phyloP scores from a whole-genome alignment of 2,113 vertebrate species.

The Nannospalax galili region DNA sequence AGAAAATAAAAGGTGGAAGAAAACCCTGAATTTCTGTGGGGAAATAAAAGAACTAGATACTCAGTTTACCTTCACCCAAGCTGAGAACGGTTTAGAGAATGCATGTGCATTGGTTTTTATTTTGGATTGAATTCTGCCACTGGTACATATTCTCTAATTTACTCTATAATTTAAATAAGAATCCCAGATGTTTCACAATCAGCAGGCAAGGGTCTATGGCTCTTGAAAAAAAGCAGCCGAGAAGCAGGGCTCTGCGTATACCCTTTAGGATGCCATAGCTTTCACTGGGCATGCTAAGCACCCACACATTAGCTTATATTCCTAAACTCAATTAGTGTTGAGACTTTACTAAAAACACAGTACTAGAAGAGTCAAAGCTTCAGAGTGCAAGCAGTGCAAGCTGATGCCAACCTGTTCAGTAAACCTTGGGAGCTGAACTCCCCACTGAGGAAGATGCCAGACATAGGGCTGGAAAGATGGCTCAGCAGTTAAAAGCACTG shows the following conservation, averaged over 20 bases:
- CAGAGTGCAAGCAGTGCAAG: not conserved
- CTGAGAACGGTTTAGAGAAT: conserved; percentile 30
- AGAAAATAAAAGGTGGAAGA: not conserved
- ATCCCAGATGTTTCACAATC: conserved; percentile 44
- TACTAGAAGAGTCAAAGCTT: not conserved
- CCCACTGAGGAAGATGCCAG: not conserved
- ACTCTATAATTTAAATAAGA: conserved; percentile 67
- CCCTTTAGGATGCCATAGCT: not conserved
- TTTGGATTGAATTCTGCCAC: conserved; percentile 59
- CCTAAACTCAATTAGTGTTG: not conserved
- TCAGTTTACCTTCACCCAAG: not conserved
- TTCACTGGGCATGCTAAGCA: not conserved
- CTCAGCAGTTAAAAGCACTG: too few relatives aligned
- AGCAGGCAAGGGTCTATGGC: conserved; percentile 55
- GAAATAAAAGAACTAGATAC: conserved; percentile 38
- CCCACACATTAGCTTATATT: not conserved
- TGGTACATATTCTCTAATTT: conserved; percentile 68
- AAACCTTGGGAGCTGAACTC: not conserved
- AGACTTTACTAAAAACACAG: conserved; percentile 28
- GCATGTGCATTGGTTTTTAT: conserved; percentile 32
- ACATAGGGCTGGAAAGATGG: too few relatives aligned
- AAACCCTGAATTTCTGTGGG: conserved; percentile 28
- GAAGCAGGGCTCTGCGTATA: not conserved
- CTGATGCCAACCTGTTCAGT: not conserved
- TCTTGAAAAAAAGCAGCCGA: not conserved